Evolutionary conservation across 2,888 invertebrate species (phyloP).

Genomic region (Nebria salina): DNA sequence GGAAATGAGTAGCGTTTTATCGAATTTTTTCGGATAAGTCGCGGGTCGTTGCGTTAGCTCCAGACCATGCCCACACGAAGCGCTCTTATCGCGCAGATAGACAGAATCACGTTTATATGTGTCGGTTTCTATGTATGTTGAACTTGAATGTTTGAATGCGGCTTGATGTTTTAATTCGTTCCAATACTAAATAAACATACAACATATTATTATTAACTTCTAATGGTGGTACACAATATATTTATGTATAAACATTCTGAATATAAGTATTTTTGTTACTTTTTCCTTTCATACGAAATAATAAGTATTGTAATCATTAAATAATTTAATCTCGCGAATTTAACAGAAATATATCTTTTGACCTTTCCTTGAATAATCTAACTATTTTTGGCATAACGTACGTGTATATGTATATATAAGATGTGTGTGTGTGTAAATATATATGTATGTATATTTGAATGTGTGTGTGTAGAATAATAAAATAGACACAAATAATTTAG

Average conservation of each 20-base stretch:
- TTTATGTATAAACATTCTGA: background rate
- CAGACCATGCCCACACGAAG: slow-evolving; percentile 79
- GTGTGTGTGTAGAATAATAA: too few relatives aligned
- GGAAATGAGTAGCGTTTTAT: slow-evolving; percentile 34
- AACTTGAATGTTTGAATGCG: slow-evolving; percentile 61
- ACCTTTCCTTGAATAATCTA: too few relatives aligned
- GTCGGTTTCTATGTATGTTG: slow-evolving; percentile 58
- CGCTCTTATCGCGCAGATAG: slow-evolving; percentile 79
- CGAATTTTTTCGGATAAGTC: slow-evolving; percentile 59
- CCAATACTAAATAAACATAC: slow-evolving; percentile 70
- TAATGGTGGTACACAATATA: background rate
- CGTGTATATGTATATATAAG: too few relatives aligned
- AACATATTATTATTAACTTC: slow-evolving; percentile 1
- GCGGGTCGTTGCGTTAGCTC: slow-evolving; percentile 75
- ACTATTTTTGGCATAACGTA: too few relatives aligned
- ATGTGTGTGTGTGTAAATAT: too few relatives aligned
- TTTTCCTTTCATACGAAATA: too few relatives aligned
- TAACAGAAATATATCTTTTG: background rate
- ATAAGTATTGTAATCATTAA: too few relatives aligned
- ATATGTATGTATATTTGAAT: too few relatives aligned
- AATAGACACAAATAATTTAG: too few relatives aligned
- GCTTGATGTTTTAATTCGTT: slow-evolving; percentile 72
- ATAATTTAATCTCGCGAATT: too few relatives aligned
- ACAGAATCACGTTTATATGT: slow-evolving; percentile 63
- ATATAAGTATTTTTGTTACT: background rate